These are phyloP conservation scores for Poecilia wingei DNA, from an alignment of 2,797 vertebrate genomes.

Conservation along the genomic window DNA sequence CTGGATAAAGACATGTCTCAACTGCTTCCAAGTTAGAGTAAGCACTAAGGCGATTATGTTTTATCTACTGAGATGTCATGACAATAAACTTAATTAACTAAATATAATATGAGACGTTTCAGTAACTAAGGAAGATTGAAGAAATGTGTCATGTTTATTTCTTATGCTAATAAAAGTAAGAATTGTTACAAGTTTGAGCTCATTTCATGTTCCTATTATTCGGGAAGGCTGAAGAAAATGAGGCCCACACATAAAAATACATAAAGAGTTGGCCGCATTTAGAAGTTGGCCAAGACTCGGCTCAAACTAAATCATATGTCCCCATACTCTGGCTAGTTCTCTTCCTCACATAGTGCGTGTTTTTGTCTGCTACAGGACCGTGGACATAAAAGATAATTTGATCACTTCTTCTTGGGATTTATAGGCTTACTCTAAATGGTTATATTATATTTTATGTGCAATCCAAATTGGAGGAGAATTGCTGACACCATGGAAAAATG, in stretches of 20 bases:
- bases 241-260: slow-evolving; percentile 28
- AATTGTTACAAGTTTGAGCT: slow-evolving; percentile 12
- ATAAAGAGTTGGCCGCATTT: slow-evolving; percentile 26
- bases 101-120: slow-evolving; percentile 10
- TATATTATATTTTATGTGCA: slow-evolving; percentile 2
- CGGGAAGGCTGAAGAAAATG: slow-evolving; percentile 21
- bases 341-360: slow-evolving; percentile 16
- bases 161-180: slow-evolving; percentile 29
- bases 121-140: slow-evolving; percentile 31
- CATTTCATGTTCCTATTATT: slow-evolving; percentile 26
- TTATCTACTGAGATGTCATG: slow-evolving; percentile 20
- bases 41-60: slow-evolving; percentile 18
- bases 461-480: neutral
- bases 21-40: neutral
- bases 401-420: slow-evolving; percentile 14
- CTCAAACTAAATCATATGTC: slow-evolving; percentile 33
- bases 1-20: neutral
- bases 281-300: slow-evolving; percentile 29
- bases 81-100: slow-evolving; percentile 5
- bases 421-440: slow-evolving; percentile 14
- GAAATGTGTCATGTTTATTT: slow-evolving; percentile 25
- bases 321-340: slow-evolving; percentile 9
- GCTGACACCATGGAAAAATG: neutral
- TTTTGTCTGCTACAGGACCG: slow-evolving; percentile 23
- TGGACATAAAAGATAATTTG: slow-evolving; percentile 43